Base-by-base conservation (phyloP, 2,113 vertebrate genomes). In the Chlamydotis undulata region DNA sequence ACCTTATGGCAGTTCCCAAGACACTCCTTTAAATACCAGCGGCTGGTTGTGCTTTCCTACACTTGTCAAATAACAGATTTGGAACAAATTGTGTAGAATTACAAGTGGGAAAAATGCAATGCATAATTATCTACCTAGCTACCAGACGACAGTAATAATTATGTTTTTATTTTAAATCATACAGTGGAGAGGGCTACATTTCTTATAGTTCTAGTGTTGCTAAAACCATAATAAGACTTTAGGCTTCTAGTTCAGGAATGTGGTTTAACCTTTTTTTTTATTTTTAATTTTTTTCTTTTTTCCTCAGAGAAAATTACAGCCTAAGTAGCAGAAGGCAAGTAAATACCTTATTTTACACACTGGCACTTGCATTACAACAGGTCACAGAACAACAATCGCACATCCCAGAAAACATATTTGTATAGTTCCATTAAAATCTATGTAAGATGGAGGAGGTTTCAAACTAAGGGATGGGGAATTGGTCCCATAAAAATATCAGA, bases 31-130 rank as follows among this genome's bases (percentile, higher is more conserved):
- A 89, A 91, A 84, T 92, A 60, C 53, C 76, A 88, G 89, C 80
- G 87, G 1, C 83, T 92, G 43, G 29, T 79, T 91, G 59, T 41
- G 61, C 89, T 96, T 94, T 76, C 73, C 84, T 78, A 8, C 53
- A 16, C 83, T 90, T 95, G 96, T 95, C 77, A 93, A 96, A 71
- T 73, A 87, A 87, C 93, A 92, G 93, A 95, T 95, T 95, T 96
- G 95, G 94, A 97, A 93, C 78, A 97, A 97, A 96, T 97, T 96
- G 86, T 23, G 26, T 93, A 91, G 93, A 95, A 97, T 97, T 96
- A 94, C 69, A n/a, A 94, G 83, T 45, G 85, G 83, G 69, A 59
- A 24, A 78, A 88, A 86, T 47, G 68, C 50, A 87, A 57, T 29
- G 53, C 59, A 13, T 97, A 84, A 81, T 97, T 96, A 96, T 81